Evolutionary conservation across 2,888 invertebrate genomes (phyloP).

Genomic region (Mantis religiosa): DNA sequence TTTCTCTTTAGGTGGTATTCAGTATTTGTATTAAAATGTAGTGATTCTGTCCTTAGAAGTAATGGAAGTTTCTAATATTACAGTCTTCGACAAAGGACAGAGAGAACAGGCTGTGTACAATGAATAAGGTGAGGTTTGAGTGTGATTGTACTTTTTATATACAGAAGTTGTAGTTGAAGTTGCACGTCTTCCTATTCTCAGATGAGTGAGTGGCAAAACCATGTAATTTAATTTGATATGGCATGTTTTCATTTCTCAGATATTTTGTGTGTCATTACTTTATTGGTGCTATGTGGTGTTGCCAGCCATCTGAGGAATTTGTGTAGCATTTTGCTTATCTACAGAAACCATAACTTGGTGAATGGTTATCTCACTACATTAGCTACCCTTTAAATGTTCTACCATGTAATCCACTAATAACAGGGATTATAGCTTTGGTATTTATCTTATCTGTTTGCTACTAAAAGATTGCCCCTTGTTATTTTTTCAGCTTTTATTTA

Average conservation of each 20-base stretch:
- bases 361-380: neutral
- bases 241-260: neutral
- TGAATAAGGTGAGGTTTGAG: conserved; percentile 29
- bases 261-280: neutral
- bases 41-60: neutral
- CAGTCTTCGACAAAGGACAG: conserved; percentile 31
- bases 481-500: neutral
- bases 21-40: neutral
- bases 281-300: neutral
- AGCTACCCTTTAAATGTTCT: neutral
- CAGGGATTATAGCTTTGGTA: neutral
- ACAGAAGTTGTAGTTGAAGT: neutral
- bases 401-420: neutral
- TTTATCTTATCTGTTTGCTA: neutral
- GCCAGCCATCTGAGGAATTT: neutral
- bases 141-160: neutral
- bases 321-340: neutral
- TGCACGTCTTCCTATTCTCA: neutral
- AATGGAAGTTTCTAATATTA: conserved; percentile 21
- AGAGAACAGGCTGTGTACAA: conserved; percentile 31
- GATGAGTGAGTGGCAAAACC: neutral
- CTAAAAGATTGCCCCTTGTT: neutral
- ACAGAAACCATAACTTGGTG: neutral
- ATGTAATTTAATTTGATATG: neutral
- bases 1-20: neutral